phyloP scores from a whole-genome alignment of 2,888 invertebrate species.

The Hirtodrosophila duncani region DNA sequence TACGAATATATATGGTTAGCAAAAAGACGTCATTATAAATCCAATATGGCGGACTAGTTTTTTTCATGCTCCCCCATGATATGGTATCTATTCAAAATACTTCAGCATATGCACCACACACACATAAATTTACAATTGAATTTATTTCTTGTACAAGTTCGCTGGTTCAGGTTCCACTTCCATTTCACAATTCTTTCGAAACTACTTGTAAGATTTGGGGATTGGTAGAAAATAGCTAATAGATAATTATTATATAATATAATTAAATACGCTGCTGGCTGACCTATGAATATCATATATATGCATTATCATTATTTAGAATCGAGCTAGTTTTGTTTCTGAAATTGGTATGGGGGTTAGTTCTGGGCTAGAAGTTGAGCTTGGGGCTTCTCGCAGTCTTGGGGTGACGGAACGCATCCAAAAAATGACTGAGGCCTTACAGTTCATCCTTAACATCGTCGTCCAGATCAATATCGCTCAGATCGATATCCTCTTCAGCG shows the following conservation, averaged over 20 bases:
- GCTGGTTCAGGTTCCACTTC: slow-evolving; percentile 31
- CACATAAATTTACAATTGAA: too few species aligned
- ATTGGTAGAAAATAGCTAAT: slow-evolving; percentile 32
- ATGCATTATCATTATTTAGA: slow-evolving; percentile 20
- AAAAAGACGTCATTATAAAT: too few species aligned
- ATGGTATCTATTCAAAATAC: too few species aligned
- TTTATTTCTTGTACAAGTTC: too few species aligned
- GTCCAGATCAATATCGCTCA: slow-evolving; percentile 92
- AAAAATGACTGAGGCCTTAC: slow-evolving; percentile 39
- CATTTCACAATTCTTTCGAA: slow-evolving; percentile 28
- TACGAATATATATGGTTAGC: too few species aligned
- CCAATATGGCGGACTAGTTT: too few species aligned
- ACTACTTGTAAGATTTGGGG: too few species aligned
- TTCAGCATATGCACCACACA: too few species aligned
- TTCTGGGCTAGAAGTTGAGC: slow-evolving; percentile 26
- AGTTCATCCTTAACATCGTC: slow-evolving; percentile 81
- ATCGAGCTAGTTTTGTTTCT: slow-evolving; percentile 18
- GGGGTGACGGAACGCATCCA: background rate
- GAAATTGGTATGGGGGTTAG: slow-evolving; percentile 4
- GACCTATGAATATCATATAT: slow-evolving; percentile 20
- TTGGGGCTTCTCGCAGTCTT: slow-evolving; percentile 30
- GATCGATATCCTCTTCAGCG: slow-evolving; percentile 89
- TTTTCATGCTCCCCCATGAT: too few species aligned
- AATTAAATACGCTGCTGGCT: slow-evolving; percentile 45
- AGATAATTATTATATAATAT: slow-evolving; percentile 36